Evolutionary conservation across 2,797 vertebrate genomes (phyloP).

Genomic region (Cirrhinus molitorella): DNA sequence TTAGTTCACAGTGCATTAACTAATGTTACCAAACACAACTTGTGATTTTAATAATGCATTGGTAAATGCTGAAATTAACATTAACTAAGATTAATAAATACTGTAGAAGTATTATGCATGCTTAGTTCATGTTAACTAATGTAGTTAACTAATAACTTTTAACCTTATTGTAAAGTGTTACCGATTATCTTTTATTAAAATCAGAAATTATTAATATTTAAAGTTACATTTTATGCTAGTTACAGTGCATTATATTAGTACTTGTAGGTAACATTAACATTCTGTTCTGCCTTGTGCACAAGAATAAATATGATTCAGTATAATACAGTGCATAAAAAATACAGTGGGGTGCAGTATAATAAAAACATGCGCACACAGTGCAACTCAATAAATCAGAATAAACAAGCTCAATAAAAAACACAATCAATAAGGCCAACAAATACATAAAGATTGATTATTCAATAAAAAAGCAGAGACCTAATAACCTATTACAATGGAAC

Average conservation of each 20-base stretch:
- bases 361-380: neutral
- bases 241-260: neutral
- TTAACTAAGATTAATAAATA: no score
- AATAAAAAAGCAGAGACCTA: neutral
- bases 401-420: slow-evolving; percentile 10
- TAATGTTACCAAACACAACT: no score
- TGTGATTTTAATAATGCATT: no score
- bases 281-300: neutral
- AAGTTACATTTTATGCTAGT: neutral
- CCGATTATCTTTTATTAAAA: neutral
- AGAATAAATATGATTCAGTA: neutral
- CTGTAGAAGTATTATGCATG: no score
- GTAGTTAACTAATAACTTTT: no score
- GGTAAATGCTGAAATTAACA: no score
- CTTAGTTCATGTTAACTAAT: no score
- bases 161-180: no score
- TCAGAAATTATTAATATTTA: neutral
- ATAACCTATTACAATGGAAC: neutral
- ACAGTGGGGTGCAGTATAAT: neutral
- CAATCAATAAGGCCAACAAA: neutral
- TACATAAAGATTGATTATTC: slow-evolving; percentile 2
- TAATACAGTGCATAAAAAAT: neutral
- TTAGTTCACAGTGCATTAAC: no score
- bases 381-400: slow-evolving; percentile 1
- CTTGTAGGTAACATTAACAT: neutral